Base-by-base conservation (phyloP, 2,113 vertebrate genomes). In the Lophotis ruficrista region DNA sequence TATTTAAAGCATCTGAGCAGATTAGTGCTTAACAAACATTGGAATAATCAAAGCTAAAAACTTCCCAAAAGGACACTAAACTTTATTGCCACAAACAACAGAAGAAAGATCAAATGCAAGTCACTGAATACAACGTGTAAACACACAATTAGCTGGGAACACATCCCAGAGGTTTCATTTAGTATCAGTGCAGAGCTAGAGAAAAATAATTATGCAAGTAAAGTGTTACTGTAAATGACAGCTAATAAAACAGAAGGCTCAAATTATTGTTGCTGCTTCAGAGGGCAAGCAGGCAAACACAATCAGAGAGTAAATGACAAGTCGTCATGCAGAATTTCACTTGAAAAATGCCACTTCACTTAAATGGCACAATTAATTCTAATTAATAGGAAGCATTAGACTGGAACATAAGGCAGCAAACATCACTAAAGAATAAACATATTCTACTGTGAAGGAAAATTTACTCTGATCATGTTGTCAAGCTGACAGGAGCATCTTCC, bases 341-440 rank as follows among this genome's bases (percentile, higher is more conserved):
- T 78, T 72, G 38, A 85, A 76, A 92, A 93, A 71, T 22, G 30
- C 50, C 73, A 57, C 65, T 81, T 92, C 18, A 10, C 21, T 86
- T 48, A 83, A 89, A 65, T 78, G 64, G 81, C 66, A 81, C 48
- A 37, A 91, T 56, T 60, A 87, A 81, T 92, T 77, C 78, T 96
- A 91, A 95, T 94, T 90, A 92, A 90, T 47, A 82, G 53, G 60
- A 89, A 70, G 77, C 85, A 92, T 92, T 69, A 62, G 88, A 51
- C 38, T 65, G 77, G 85, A 91, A 93, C 89, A 79, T 80, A 93
- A 91, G 75, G 70, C 54, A 89, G 81, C 57, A 81, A 88, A 85
- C 83, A 82, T 69, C 38, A n/a, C 65, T 86, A n/a, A 82, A 96
- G 80, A 89, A 89, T 81, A 92, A 96, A 95, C 91, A 94, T 75